phyloP scores from a whole-genome alignment of 2,888 invertebrate genomes.

The Parnassius orleans region DNA sequence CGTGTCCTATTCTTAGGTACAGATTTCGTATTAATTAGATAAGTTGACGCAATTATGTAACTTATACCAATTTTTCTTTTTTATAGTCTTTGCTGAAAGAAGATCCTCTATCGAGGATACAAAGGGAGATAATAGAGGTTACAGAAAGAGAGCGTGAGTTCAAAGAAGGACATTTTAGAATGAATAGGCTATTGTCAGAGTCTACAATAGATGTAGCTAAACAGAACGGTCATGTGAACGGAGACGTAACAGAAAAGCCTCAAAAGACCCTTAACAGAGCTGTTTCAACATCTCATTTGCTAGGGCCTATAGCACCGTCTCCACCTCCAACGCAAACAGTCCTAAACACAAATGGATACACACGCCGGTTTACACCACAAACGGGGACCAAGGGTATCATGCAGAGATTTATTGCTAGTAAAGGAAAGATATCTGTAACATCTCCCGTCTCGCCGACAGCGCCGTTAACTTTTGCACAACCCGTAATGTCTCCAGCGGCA shows the following conservation, averaged over 20 bases:
- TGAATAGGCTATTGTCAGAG: conserved; percentile 69
- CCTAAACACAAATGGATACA: conserved; percentile 73
- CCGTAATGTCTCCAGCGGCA: conserved; percentile 59
- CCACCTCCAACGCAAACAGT: conserved; percentile 59
- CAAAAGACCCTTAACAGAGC: conserved; percentile 62
- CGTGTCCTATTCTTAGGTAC: conserved; percentile 4
- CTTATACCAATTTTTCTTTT: conserved; percentile 38
- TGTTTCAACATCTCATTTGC: conserved; percentile 70
- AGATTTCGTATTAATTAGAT: too few species aligned
- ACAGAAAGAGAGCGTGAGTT: conserved; percentile 92
- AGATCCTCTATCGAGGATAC: conserved; percentile 90
- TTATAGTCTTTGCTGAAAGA: conserved; percentile 82
- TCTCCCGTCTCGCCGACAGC: conserved; percentile 46
- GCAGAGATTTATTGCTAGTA: conserved; percentile 91
- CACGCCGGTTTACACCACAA: conserved; percentile 83
- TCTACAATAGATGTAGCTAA: conserved; percentile 73
- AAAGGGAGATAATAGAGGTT: conserved; percentile 93
- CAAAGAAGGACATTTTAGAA: conserved; percentile 80
- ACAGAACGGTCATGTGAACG: conserved; percentile 68
- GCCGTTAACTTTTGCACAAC: conserved; percentile 54
- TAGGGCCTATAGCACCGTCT: conserved; percentile 62
- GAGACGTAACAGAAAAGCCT: conserved; percentile 52
- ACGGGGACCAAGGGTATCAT: conserved; percentile 88
- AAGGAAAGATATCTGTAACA: conserved; percentile 82
- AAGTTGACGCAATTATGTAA: background rate